Base-by-base conservation (phyloP, 2,797 vertebrate species). In the Mycteria americana region DNA sequence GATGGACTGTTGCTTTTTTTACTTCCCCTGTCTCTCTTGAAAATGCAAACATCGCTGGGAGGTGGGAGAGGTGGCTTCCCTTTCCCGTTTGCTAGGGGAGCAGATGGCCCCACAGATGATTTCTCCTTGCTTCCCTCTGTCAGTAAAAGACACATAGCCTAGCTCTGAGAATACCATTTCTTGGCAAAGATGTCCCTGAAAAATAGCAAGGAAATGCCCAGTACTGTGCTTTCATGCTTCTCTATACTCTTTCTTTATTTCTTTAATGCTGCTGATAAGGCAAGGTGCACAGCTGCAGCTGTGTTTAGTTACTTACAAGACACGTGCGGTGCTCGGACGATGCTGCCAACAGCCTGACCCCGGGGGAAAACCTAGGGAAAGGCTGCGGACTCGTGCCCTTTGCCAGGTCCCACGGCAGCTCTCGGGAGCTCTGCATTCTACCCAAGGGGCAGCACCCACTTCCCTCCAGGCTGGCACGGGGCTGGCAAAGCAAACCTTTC, bases 71-170 rank as follows among this genome's bases (percentile, higher is more conserved):
- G 76, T 93, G 79, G 43, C 76, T 96, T 93, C 92, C 88, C 56
- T 53, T 93, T 97, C 76, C 85, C 17, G 0, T 90, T 91, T 74
- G 69, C 85, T 86, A 8, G 63, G 65, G 79, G 28, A 96, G 54
- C 96, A 97, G 94, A 95, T 91, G 94, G 95, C 18, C 54, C 69
- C 73, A 60, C 93, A 96, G 96, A 89, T 92, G 89, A 92, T 73
- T 81, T 69, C 70, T 90, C 59, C 63, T 86, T 93, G 45, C 73
- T 96, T 95, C 87, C 73, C 92, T 96, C 94, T 94, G 80, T 96
- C 18, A 15, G 73, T 88, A 86, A 85, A 92, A 90, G 91, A 81
- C 54, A 59, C 0, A 3, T 35, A 95, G 63, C 62, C n/a, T 81
- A 59, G 43, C 69, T 91, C 62, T 50, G 82, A 91, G 93, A 79